Evolutionary conservation across 2,797 vertebrate species (phyloP), one percentile per base, ranked within the genome.

Genomic region (Miichthys miiuy): DNA sequence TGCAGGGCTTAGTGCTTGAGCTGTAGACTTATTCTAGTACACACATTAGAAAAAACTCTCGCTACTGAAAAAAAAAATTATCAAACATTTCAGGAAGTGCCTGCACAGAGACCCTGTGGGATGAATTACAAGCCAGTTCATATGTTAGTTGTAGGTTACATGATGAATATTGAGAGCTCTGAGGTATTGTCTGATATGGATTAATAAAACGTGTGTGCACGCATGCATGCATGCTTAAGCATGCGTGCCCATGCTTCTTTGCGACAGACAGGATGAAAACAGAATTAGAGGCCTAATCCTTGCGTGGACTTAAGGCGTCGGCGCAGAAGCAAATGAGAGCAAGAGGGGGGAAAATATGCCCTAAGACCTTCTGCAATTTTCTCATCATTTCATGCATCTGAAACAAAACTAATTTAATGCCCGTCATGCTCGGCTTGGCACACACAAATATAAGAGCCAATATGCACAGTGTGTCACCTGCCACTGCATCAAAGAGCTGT

Each of bases 361-460:
- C 64, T 67, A 79, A 87, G 87, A 84, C 82, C 14, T 80, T 89
- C 86, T 91, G 79, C 86, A 89, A 92, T 92, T 91, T 92, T 91
- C 90, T 88, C 91, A 91, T 91, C 86, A 90, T 94, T 94, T 94
- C 87, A 90, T 89, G 88, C 90, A 92, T 95, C 92, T 93, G 89
- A 95, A 94, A 95, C 93, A 93, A 94, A 95, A 94, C 92, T 92
- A 90, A 95, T 94, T 91, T 94, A 91, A 89, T 89, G 88, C 91
- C 88, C 13, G 90, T 94, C 94, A 95, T 83, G 90, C 93, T 91
- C 68, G 87, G 88, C 88, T 94, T 88, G 89, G 85, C 88, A 80
- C 84, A 92, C 80, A 85, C 88, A 91, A 91, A 92, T 90, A 85
- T 87, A 82, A 87, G 91, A 91, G 83, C 87, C 81, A 80, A 80